Evolutionary conservation across 2,797 vertebrate genomes (phyloP).

Genomic region (Lagodon rhomboides): DNA sequence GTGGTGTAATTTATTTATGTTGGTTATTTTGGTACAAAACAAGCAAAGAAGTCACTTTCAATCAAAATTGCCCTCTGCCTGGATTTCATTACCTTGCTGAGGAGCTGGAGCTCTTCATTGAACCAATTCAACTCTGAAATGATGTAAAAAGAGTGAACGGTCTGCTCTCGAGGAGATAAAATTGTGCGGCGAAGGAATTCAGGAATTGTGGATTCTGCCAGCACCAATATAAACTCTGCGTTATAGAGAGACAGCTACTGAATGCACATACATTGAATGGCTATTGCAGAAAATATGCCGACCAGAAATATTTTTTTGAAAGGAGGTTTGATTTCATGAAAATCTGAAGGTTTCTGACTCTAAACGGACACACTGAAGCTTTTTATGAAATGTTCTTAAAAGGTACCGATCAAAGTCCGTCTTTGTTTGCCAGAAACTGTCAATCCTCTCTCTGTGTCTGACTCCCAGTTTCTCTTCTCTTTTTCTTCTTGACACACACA

Average conservation of each 20-base stretch:
- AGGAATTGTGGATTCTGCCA: not conserved
- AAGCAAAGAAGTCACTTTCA: too few relatives aligned
- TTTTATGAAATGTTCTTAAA: not conserved
- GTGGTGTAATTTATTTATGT: too few relatives aligned
- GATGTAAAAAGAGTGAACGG: too few relatives aligned
- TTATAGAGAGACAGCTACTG: not conserved
- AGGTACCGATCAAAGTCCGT: not conserved
- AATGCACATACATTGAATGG: not conserved
- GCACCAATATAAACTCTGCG: not conserved
- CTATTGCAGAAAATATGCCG: not conserved
- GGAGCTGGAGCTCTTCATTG: too few relatives aligned
- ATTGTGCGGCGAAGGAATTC: too few relatives aligned
- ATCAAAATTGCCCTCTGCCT: too few relatives aligned
- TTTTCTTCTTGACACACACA: not conserved
- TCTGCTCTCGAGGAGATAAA: too few relatives aligned
- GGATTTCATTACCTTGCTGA: too few relatives aligned
- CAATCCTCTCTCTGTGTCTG: not conserved
- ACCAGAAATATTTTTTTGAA: not conserved
- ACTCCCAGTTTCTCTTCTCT: not conserved
- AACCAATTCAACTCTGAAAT: too few relatives aligned
- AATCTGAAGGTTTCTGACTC: not conserved
- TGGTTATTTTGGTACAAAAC: too few relatives aligned
- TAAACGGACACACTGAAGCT: not conserved
- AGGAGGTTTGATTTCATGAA: not conserved
- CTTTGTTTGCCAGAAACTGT: slow-evolving; percentile 1